phyloP scores from a whole-genome alignment of 2,113 vertebrate species.

The Daubentonia madagascariensis region DNA sequence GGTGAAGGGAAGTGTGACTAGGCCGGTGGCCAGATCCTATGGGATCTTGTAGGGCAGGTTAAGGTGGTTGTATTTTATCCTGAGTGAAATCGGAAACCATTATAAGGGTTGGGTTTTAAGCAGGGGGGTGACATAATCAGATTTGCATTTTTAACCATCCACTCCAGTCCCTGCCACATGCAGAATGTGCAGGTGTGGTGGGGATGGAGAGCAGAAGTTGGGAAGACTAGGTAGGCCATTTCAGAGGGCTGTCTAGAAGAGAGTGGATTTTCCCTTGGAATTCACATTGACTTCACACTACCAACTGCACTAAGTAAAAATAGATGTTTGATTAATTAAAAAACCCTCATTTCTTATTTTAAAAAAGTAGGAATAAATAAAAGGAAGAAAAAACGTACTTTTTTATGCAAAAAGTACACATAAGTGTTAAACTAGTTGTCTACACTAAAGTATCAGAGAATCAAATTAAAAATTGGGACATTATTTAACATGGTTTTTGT shows the following conservation, averaged over 20 bases:
- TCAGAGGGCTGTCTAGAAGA: not conserved
- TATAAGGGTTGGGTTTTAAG: not conserved
- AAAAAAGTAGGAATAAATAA: not conserved
- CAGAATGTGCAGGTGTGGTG: not conserved
- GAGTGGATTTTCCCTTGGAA: not conserved
- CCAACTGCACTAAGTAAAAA: not conserved
- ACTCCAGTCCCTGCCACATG: not conserved
- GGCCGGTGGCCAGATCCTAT: not conserved
- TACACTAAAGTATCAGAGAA: not conserved
- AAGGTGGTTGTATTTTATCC: not conserved
- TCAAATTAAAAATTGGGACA: not conserved
- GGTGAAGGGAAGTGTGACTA: not conserved
- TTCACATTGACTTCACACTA: not conserved
- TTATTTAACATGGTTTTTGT: not conserved
- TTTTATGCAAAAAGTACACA: not conserved
- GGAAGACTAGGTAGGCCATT: not conserved
- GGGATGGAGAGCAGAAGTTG: not conserved
- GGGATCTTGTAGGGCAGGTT: conserved; percentile 18
- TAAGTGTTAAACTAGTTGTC: not conserved
- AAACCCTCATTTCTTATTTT: not conserved
- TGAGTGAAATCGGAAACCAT: not conserved
- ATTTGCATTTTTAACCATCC: conserved; percentile 34
- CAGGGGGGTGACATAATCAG: conserved; percentile 5
- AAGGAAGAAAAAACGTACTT: not conserved
- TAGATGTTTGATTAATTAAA: not conserved